Base-by-base conservation (phyloP, 2,797 vertebrate species). In the Hephaestus fuliginosus region DNA sequence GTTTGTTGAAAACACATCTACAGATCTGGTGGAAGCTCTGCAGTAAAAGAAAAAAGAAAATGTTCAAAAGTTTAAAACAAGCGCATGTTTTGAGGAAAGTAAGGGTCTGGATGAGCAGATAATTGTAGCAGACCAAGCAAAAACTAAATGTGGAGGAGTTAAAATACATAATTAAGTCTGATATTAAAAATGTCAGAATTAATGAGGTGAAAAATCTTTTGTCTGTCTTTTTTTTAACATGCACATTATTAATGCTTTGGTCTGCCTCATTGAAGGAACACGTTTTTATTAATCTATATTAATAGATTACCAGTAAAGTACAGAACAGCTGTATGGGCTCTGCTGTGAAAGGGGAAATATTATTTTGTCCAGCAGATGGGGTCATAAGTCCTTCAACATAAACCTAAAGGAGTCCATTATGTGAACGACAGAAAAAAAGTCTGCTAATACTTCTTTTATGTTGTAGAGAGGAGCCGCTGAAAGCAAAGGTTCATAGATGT, bases 311-410 rank as follows among this genome's bases (percentile, higher is more conserved):
- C 10, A 22, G 10, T 57, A 7, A 39, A 9, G 36, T 39, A 2
- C 5, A 25, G 7, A 55, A 6, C 11, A 18, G 6, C 17, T 28
- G 33, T 43, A 0, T 5, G 28, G 10, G 25, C 60, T 62, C 39
- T 46, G 3, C 5, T 49, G 0, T 18, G 5, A n/a, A 20, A 12
- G 25, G 25, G 25, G 4, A n/a, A 22, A 12, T 20, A 25, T 28
- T 3, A 13, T 62, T 18, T 52, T 52, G 46, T 51, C 70, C 58
- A 62, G 28, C 48, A 72, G 70, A 62, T 72, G 70, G 70, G 3
- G 58, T 15, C 22, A 52, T 17, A 56, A 6, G 33, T 52, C 49
- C 25, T 74, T 53, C 56, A 8, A 14, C 36, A 18, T 3, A 15
- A 63, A 55, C 18, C 2, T 48, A 3, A 60, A 30, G 4, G 41